A percentile compares a stretch with the other conserved stretches of the same genome.
Evolutionary conservation across 2,797 vertebrate genomes (phyloP).

Genomic region (Oophaga sylvatica): DNA sequence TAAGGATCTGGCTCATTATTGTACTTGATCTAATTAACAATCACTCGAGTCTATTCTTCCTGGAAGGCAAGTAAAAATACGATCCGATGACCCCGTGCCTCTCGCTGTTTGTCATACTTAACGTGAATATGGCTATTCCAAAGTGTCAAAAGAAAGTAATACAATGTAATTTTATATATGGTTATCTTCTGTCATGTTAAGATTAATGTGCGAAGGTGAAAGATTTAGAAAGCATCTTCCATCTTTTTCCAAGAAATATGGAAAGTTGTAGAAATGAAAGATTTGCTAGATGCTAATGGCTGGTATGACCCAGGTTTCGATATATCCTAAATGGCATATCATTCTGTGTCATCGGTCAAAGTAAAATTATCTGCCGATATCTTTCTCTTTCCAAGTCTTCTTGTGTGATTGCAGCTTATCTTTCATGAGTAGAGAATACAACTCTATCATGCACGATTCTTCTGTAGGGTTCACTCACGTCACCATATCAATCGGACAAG

Average conservation of each 20-base stretch:
- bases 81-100: not conserved
- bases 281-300: not conserved
- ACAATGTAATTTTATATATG: not conserved
- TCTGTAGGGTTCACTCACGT: no score
- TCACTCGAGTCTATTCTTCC: constrained; percentile 31
- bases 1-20: constrained; percentile 7
- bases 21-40: constrained; percentile 28
- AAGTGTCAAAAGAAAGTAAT: not conserved
- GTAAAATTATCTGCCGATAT: no score
- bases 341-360: no score
- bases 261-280: not conserved
- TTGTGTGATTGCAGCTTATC: no score
- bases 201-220: not conserved
- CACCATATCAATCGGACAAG: no score
- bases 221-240: not conserved
- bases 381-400: no score
- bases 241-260: not conserved
- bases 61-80: not conserved
- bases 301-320: not conserved
- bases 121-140: not conserved
- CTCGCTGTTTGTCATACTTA: not conserved
- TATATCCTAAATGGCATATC: not conserved
- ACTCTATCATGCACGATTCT: no score
- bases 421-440: no score
- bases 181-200: not conserved